Evolutionary conservation across 1,140 invertebrate genomes (phyloP), one percentile per base, ranked within the genome.

Genomic region (Aphidius ervi): DNA sequence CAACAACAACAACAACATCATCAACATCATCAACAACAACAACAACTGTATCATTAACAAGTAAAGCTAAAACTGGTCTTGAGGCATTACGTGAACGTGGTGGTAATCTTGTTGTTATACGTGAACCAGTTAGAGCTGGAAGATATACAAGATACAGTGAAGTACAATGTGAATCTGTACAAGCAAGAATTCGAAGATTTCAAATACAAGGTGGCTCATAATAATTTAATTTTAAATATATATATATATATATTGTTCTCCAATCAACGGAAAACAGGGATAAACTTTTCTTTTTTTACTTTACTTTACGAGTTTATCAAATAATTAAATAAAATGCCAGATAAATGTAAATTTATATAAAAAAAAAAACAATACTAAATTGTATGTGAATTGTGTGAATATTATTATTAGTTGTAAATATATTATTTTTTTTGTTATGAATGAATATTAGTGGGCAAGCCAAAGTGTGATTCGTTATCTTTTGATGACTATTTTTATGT

Each of bases 141-240:
- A 75, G 75, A 10, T 83, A 81, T 64, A 77, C 79, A 7, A 74
- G 79, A 43, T 82, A 82, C 65, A 82, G 81, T 68, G 82, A 84
- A 58, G 79, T 84, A 10, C 82, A 83, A 50, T 83, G 82, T 66
- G 82, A 83, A 54, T 82, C 81, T 10, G 80, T 84, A 1, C 79
- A 82, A 65, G 81, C 82, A 37, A 70, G 82, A 40, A 83, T 83
- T 59, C 74, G 80, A 10, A 73, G 79, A 57, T 79, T 84, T 31
- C 81, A 84, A 65, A 69, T 80, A 5, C 80, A 81, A 39, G 75
- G 74, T 9, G 76, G 73, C 16, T 76, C 78, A 53, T 80, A 80
- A 70, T 65, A 6, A 0, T 16, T 41, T 7, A 20, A 37, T 6
- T 39, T 46, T 47, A 9, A 10, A 4, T 45, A 23, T 37, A 39